Conservation (phyloP, 2,888 invertebrate species). For the Petrolisthes cinctipes region DNA sequence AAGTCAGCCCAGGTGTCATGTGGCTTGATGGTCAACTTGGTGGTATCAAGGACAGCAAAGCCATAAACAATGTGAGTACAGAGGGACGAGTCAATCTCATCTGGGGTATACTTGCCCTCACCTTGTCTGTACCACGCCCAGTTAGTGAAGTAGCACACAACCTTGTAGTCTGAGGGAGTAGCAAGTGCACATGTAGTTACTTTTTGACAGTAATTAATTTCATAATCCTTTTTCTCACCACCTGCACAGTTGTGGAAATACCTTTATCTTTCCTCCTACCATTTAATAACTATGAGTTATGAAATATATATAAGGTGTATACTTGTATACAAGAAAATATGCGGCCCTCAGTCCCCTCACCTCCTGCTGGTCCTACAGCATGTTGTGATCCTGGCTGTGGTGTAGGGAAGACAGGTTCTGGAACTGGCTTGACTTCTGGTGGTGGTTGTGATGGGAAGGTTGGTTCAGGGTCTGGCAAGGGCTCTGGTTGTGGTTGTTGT, state of each 20-base stretch:
- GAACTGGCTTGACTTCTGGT: not conserved
- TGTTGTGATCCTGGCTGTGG: not conserved
- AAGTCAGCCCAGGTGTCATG: constrained; percentile 77
- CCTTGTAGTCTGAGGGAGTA: constrained; percentile 68
- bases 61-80: constrained; percentile 94
- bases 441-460: not conserved
- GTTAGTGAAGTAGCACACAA: constrained; percentile 92
- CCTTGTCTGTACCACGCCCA: constrained; percentile 82
- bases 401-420: not conserved
- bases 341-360: too few relatives aligned
- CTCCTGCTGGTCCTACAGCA: too few relatives aligned
- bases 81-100: constrained; percentile 84
- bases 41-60: constrained; percentile 86
- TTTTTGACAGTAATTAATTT: not conserved
- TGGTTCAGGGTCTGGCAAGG: not conserved
- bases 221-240: too few relatives aligned
- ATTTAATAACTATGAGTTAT: too few relatives aligned
- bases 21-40: constrained; percentile 82
- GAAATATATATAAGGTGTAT: too few relatives aligned
- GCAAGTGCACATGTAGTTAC: not conserved
- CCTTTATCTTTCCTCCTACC: too few relatives aligned
- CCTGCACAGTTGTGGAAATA: too few relatives aligned
- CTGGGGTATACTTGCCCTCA: constrained; percentile 82
- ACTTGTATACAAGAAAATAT: too few relatives aligned
- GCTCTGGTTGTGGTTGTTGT: not conserved